A percentile compares a stretch with the other conserved stretches of the same genome.
Evolutionary conservation across 2,888 invertebrate species (phyloP).

Genomic region (Plebejus melissa): DNA sequence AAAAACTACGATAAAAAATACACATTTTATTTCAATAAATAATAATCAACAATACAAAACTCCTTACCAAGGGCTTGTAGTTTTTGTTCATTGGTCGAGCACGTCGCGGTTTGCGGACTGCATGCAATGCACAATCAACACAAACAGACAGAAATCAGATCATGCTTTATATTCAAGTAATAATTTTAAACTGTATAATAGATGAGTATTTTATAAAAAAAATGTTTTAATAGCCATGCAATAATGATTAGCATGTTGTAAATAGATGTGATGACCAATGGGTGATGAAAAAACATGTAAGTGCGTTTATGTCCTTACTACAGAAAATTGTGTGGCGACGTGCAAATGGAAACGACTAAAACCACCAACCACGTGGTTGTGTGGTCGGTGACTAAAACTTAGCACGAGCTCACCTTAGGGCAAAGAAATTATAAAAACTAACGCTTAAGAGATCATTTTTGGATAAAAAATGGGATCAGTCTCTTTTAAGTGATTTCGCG

Average conservation of each 20-base stretch:
- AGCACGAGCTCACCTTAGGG: neutral
- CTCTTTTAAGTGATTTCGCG: constrained; percentile 26
- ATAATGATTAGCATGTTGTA: neutral
- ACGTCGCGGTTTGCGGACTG: constrained; percentile 57
- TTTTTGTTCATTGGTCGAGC: constrained; percentile 61
- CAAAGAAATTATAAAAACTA: constrained; percentile 37
- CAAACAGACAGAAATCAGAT: constrained; percentile 48
- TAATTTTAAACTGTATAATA: constrained; percentile 22
- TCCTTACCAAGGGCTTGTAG: constrained; percentile 72
- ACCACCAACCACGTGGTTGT: neutral
- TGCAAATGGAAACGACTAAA: neutral
- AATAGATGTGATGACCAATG: neutral
- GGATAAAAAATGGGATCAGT: constrained; percentile 16
- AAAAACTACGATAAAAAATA: neutral
- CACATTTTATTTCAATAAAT: constrained; percentile 14
- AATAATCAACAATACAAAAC: constrained; percentile 29
- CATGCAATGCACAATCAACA: constrained; percentile 67
- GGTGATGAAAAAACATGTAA: neutral
- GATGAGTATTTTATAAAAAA: neutral
- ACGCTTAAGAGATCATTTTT: constrained; percentile 22
- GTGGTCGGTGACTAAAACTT: neutral
- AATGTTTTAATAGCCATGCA: neutral
- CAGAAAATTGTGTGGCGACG: neutral
- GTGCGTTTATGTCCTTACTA: neutral
- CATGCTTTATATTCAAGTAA: constrained; percentile 37